Base-by-base conservation (phyloP, 2,888 invertebrate genomes). In the Pyrgus malvae region DNA sequence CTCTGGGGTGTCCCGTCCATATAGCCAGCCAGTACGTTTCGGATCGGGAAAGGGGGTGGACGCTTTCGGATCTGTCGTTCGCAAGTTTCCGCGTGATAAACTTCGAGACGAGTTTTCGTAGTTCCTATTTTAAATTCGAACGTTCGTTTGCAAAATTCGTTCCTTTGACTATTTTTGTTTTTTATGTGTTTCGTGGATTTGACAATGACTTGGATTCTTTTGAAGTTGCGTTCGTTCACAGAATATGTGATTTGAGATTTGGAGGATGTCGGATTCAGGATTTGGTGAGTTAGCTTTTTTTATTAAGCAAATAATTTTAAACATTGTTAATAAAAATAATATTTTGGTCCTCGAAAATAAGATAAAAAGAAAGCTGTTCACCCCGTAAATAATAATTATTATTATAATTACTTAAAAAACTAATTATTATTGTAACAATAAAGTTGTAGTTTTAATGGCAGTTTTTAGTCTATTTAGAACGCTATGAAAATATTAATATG, bases 1-100 rank as follows among this genome's bases (percentile, higher is more conserved):
- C 45, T 53, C 45, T 45, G 21, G 53, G 53, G 55, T 55, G 49
- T 48, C 25, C 48, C 42, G 50, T 49, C 49, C 55, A 55, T 56
- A 61, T 56, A n/a, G n/a, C 44, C 27, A 37, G 48, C 45, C 57
- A 63, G 63, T 63, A 19, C 51, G 54, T 31, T 55, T 38, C 50
- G 25, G 41, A 17, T 38, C 42, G 44, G 51, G 37, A 55, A 5
- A 41, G 48, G 51, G 62, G 56, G 49, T 56, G 60, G 58, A 58
- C 61, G 64, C 48, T 44, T 55, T 56, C 42, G 40, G 12, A n/a
- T 42, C 42, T 9, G 9, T 11, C 16, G n/a, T 35, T 46, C 37
- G 44, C 42, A 59, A 61, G 60, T 64, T 64, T 59, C 42, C 56
- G 58, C 42, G 49, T 38, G 45, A 37, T 35, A 44, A 37, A 51